Base-by-base conservation (phyloP, 2,113 vertebrate genomes). In the Alligator sinensis region DNA sequence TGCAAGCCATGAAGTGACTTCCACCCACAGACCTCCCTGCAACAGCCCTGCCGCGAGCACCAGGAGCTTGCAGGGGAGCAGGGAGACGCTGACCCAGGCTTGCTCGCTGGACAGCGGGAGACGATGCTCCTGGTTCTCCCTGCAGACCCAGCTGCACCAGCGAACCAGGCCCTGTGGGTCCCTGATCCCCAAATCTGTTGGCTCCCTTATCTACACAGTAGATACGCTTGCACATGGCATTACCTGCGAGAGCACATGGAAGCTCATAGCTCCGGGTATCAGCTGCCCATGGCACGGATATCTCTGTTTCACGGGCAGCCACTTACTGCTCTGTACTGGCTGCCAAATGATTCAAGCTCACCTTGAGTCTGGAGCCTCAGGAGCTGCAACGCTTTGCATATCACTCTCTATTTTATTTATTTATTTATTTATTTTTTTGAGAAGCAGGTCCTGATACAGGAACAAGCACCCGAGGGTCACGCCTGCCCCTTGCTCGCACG, bases 161-260 rank as follows among this genome's bases (percentile, higher is more conserved):
- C 47, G 47, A 47, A 9, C 47, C 18, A 2, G 70, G 76, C 63
- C 55, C 13, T 0, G 0, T 11, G 25, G 57, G 78, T 60, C 38
- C 74, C 9, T 0, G 0, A 9, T 2, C 8, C 21, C n/a, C 14
- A n/a, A 3, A 0, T 2, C 0, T 3, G 27, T 47, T 47, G 47
- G 47, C 47, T 47, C 82, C 4, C 1, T 5, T 27, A 1, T 1
- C 9, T 9, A 77, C 55, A 54, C 47, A 47, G 47, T 47, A 47
- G 47, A 47, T 9, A 47, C 8, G 47, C 47, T 47, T 47, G 8
- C 47, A 47, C 47, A 9, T 47, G 47, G 30, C 7, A 77, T 3
- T 66, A 2, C 9, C 1, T 4, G 24, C 22, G 68, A 0, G 15
- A 18, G 81, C 72, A 68, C 27, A 38, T 11, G 27, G 27, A 38